A percentile compares a stretch with the other conserved stretches of the same genome.
Evolutionary conservation across 2,797 vertebrate genomes (phyloP).

Genomic region (Pseudochaenichthys georgianus): DNA sequence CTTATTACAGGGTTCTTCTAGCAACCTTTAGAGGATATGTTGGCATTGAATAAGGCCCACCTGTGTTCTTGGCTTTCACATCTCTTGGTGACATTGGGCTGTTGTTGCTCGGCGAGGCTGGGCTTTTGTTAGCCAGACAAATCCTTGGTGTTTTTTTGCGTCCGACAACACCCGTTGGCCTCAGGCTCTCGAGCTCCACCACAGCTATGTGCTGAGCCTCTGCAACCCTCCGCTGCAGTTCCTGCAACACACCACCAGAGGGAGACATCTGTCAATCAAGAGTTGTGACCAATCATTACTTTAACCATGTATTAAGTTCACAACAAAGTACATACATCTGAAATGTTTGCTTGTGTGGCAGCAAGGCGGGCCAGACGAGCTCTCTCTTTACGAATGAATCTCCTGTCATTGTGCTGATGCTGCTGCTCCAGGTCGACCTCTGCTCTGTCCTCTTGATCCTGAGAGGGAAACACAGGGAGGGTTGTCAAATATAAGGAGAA

Average conservation of each 20-base stretch:
- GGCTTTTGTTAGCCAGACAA: slow-evolving; percentile 43
- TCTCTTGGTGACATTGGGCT: slow-evolving; percentile 55
- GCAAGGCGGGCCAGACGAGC: slow-evolving; percentile 83
- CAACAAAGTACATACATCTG: slow-evolving; percentile 5
- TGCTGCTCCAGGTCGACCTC: slow-evolving; percentile 68
- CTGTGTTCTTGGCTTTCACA: slow-evolving; percentile 87
- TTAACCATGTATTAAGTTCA: background rate
- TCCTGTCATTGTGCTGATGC: slow-evolving; percentile 84
- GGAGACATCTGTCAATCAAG: slow-evolving; percentile 1
- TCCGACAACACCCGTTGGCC: slow-evolving; percentile 64
- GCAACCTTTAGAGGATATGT: background rate
- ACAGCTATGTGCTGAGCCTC: slow-evolving; percentile 62
- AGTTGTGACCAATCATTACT: background rate
- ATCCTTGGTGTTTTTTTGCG: slow-evolving; percentile 79
- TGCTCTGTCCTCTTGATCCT: slow-evolving; percentile 39
- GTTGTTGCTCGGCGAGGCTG: slow-evolving; percentile 54
- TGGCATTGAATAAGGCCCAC: slow-evolving; percentile 34
- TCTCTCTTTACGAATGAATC: slow-evolving; percentile 88
- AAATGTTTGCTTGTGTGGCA: slow-evolving; percentile 82
- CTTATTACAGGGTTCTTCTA: background rate
- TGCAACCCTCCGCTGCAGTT: slow-evolving; percentile 85
- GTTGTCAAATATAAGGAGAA: background rate
- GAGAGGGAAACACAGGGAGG: background rate
- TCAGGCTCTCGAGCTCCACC: slow-evolving; percentile 67
- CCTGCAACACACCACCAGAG: slow-evolving; percentile 75